Conservation (phyloP, 2,888 invertebrate genomes). For the Eupithecia exiguata region DNA sequence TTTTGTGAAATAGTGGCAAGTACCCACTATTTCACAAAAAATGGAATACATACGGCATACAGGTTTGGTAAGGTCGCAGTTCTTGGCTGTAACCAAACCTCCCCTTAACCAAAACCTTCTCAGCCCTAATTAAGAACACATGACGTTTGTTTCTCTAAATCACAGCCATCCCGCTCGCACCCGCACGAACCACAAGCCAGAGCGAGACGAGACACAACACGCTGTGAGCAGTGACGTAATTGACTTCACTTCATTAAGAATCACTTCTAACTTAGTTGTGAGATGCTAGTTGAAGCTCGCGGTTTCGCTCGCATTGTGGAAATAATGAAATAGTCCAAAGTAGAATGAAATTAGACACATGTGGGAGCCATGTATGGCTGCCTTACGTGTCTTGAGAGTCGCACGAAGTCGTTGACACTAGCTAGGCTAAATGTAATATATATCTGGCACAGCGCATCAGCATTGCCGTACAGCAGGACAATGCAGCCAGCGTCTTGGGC, state of each 20-base stretch:
- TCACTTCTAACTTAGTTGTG: slow-evolving; percentile 3
- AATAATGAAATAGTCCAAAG: neutral
- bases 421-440: neutral
- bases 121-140: slow-evolving; percentile 73
- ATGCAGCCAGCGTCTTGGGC: too few relatives aligned
- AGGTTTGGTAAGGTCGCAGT: neutral
- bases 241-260: slow-evolving; percentile 1
- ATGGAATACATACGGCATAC: too few relatives aligned
- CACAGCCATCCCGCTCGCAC: slow-evolving; percentile 51
- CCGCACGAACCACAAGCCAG: slow-evolving; percentile 18
- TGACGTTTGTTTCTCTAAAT: slow-evolving; percentile 71
- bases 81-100: slow-evolving; percentile 11
- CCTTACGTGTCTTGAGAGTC: neutral
- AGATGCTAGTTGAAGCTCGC: neutral
- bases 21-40: too few relatives aligned
- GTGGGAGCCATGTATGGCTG: neutral
- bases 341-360: neutral
- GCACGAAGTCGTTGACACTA: neutral
- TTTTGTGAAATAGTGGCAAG: too few relatives aligned
- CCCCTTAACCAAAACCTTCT: slow-evolving; percentile 62
- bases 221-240: neutral
- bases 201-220: slow-evolving; percentile 47
- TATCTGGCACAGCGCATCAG: too few relatives aligned
- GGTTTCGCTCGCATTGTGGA: neutral
- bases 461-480: too few relatives aligned